These are phyloP conservation scores for Eretmochelys imbricata DNA, from an alignment of 2,113 vertebrate genomes.

Conservation along the genomic window DNA sequence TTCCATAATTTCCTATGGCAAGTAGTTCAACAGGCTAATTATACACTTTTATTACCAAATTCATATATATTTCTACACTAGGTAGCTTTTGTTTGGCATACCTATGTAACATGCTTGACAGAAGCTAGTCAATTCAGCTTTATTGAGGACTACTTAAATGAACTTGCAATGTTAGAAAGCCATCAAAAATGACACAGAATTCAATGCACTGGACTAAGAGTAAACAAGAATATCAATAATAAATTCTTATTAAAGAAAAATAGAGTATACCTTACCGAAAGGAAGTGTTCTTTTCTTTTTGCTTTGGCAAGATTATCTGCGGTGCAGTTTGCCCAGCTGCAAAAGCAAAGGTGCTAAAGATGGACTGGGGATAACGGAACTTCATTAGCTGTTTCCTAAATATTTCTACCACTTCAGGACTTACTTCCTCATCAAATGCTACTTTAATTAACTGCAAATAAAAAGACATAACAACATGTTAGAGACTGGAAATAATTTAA, in stretches of 20 bases:
- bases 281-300: constrained; percentile 97
- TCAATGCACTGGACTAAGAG: background rate
- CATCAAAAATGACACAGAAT: background rate
- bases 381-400: constrained; percentile 96
- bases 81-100: background rate
- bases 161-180: background rate
- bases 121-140: background rate
- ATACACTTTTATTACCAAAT: background rate
- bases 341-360: constrained; percentile 95
- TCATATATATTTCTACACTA: background rate
- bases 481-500: background rate
- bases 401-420: constrained; percentile 95
- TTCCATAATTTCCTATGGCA: background rate
- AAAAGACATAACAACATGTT: constrained; percentile 36
- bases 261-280: constrained; percentile 84
- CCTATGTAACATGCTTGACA: background rate
- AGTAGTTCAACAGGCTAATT: background rate
- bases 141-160: background rate
- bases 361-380: constrained; percentile 95
- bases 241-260: background rate
- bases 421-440: constrained; percentile 98
- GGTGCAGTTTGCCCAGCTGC: constrained; percentile 92
- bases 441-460: constrained; percentile 92
- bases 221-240: background rate
- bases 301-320: constrained; percentile 93